Evolutionary conservation across 92 coral and sea anemone species (phyloP).

Genomic region (Paragorgia papillata): DNA sequence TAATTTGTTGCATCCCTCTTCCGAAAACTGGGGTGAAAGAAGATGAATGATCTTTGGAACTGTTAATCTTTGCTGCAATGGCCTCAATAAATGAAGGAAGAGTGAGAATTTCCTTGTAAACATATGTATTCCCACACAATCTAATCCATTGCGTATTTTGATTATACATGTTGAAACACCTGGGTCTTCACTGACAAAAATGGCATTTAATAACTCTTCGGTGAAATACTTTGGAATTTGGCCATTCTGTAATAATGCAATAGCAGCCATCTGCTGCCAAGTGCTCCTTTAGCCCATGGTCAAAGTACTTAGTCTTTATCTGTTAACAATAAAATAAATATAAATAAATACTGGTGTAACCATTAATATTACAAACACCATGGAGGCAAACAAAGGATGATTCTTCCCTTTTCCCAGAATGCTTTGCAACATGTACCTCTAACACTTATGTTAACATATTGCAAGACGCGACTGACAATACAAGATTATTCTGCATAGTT

Average conservation of each 20-base stretch:
- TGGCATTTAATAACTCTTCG: too few species aligned
- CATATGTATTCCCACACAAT: constrained; percentile 53
- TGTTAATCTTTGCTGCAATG: constrained; percentile 31
- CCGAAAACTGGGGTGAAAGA: constrained; percentile 54
- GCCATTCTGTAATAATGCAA: constrained; percentile 57
- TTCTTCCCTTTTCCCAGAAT: too few species aligned
- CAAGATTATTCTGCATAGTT: too few species aligned
- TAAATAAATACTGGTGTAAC: too few species aligned
- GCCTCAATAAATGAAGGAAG: constrained; percentile 61
- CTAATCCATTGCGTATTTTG: constrained; percentile 53
- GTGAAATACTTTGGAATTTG: constrained; percentile 52
- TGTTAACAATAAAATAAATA: too few species aligned
- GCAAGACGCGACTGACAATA: too few species aligned
- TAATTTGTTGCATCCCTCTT: constrained; percentile 60
- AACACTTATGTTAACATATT: too few species aligned
- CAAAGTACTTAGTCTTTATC: constrained; percentile 33
- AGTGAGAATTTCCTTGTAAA: constrained; percentile 41
- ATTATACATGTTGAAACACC: constrained; percentile 41
- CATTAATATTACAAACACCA: too few species aligned
- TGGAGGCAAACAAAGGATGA: too few species aligned
- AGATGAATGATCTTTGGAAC: constrained; percentile 49
- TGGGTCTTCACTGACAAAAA: constrained; percentile 46
- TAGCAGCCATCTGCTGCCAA: constrained; percentile 24
- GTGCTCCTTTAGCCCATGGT: constrained; percentile 16
- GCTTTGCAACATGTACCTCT: too few species aligned